Evolutionary conservation across 2,888 invertebrate genomes (phyloP).

Genomic region (Macaria notata): DNA sequence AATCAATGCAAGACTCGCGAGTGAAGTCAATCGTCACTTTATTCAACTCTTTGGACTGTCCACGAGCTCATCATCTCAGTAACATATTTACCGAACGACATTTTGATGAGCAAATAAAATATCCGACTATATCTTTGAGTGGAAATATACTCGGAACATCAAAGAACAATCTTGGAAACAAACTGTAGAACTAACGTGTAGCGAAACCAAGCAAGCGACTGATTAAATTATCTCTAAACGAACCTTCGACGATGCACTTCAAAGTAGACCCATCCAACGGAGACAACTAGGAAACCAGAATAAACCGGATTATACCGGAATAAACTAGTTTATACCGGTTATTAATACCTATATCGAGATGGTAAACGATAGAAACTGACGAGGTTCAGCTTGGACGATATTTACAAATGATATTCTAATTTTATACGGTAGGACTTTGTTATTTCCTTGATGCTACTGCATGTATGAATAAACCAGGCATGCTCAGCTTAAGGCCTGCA

Average conservation of each 20-base stretch:
- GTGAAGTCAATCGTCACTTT: no score
- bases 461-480: constrained; percentile 3
- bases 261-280: constrained; percentile 40
- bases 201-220: constrained; percentile 26
- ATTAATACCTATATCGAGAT: constrained; percentile 47
- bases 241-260: constrained; percentile 43
- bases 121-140: background rate
- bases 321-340: constrained; percentile 25
- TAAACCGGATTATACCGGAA: constrained; percentile 13
- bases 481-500: constrained; percentile 1
- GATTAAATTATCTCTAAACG: constrained; percentile 55
- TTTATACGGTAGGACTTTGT: constrained; percentile 6
- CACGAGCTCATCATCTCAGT: background rate
- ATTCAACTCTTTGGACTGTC: no score
- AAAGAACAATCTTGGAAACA: constrained; percentile 20
- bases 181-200: constrained; percentile 13
- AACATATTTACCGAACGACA: background rate
- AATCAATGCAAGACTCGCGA: no score
- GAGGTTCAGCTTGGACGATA: constrained; percentile 10
- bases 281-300: constrained; percentile 17
- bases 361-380: constrained; percentile 41
- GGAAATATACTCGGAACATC: constrained; percentile 13
- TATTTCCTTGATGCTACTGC: background rate
- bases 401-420: constrained; percentile 18
- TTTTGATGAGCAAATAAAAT: constrained; percentile 1